A percentile compares a stretch with the other conserved stretches of the same genome.
Conservation (phyloP, 2,888 invertebrate genomes). For the Buathra laborator region DNA sequence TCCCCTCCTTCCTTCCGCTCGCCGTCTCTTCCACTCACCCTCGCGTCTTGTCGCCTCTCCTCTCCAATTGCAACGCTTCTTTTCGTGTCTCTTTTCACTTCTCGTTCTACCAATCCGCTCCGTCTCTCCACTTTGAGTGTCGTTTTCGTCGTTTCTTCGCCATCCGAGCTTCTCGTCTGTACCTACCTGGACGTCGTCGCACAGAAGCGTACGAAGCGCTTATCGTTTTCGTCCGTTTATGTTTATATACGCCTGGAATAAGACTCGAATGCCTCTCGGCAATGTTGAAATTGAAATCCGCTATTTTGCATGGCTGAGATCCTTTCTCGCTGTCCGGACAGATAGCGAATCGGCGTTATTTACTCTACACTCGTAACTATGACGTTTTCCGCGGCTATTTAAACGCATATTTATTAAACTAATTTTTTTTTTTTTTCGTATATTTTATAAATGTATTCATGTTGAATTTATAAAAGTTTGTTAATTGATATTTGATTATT, state of each 20-base stretch:
- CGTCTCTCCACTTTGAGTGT: conserved; percentile 21
- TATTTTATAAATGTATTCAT: too few relatives aligned
- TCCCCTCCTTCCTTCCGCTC: background rate
- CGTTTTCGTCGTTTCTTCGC: background rate
- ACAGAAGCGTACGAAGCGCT: conserved; percentile 61
- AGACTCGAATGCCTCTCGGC: conserved; percentile 70
- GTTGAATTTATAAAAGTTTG: too few relatives aligned
- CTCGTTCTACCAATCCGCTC: background rate
- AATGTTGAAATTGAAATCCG: conserved; percentile 76
- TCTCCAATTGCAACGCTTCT: background rate
- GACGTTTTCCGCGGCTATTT: too few relatives aligned
- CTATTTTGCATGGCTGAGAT: conserved; percentile 47
- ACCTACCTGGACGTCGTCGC: conserved; percentile 26
- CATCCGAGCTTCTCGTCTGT: background rate
- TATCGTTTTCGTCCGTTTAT: conserved; percentile 72
- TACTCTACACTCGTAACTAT: background rate
- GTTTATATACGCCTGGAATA: conserved; percentile 73
- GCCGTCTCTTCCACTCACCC: conserved; percentile 32
- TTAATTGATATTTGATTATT: too few relatives aligned
- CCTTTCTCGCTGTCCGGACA: conserved; percentile 3
- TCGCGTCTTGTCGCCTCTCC: conserved; percentile 20
- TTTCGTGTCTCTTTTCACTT: conserved; percentile 33
- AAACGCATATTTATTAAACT: too few relatives aligned
- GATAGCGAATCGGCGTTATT: conserved; percentile 4
- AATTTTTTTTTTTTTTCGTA: too few relatives aligned